Evolutionary conservation across 2,113 vertebrate species (phyloP), one percentile per base, ranked within the genome.

Genomic region (Pteropus alecto): DNA sequence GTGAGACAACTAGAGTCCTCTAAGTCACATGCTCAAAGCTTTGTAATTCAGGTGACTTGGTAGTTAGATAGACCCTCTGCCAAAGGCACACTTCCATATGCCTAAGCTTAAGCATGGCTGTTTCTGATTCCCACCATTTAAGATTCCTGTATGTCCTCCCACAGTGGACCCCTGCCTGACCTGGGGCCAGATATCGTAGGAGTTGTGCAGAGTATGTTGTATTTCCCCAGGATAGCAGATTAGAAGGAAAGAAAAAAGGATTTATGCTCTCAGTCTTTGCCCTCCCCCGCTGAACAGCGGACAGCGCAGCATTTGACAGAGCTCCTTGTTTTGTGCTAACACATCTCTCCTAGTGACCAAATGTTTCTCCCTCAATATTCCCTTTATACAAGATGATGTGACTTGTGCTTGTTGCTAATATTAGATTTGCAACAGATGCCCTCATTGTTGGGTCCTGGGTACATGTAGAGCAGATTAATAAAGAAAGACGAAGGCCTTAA

Each of bases 361-460:
- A 73, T 77, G 93, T 85, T 96, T 93, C 89, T 94, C 86, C 63
- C n/a, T 96, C 96, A 96, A 78, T 96, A 87, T 96, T 86, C 95
- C 65, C 94, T 96, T 97, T 97, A 93, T 97, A 89, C 85, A 82
- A 82, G 91, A 97, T 94, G 93, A 95, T 91, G 94, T 85, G 95
- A 85, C 88, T 90, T 82, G 71, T 90, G 77, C 93, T 97, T 90
- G 91, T 93, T 90, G 85, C 97, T 97, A 97, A 97, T 95, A 93
- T 97, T 98, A 97, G 90, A 94, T 58, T 81, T 58, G n/a, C 54
- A 93, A 94, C 96, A 97, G 96, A 97, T 68, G 48, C 86, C 68
- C 84, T 90, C 90, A 71, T 95, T 96, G 95, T 96, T 96, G 92
- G 48, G 51, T 46, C 41, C 89, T 67, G 96, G 94, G 88, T 82